phyloP scores from a whole-genome alignment of 92 coral and sea anemone species.

The Palythoa caribaeorum region DNA sequence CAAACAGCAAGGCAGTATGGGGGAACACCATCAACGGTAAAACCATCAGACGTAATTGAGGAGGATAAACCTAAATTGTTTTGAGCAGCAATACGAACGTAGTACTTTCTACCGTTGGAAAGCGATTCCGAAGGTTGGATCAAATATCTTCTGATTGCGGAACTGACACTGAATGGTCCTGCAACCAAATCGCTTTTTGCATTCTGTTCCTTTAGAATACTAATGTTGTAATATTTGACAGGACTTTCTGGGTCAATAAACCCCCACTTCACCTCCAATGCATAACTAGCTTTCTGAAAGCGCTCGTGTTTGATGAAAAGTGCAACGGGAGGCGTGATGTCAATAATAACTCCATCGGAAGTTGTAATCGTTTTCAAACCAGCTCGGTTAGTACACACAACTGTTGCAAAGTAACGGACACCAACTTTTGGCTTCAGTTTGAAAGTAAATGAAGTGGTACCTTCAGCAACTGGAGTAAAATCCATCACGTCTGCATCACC shows the following conservation, averaged over 20 bases:
- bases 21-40: conserved; percentile 82
- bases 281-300: conserved; percentile 62
- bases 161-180: conserved; percentile 70
- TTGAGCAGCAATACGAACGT: conserved; percentile 71
- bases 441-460: conserved; percentile 59
- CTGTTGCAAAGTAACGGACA: conserved; percentile 90
- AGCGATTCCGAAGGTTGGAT: conserved; percentile 56
- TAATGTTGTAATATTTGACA: conserved; percentile 55
- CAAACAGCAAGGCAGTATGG: conserved; percentile 84
- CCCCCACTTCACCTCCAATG: conserved; percentile 66
- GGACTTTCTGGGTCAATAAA: conserved; percentile 89
- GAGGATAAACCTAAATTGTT: conserved; percentile 81
- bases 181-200: conserved; percentile 14
- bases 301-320: conserved; percentile 69
- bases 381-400: conserved; percentile 81
- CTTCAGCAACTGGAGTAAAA: conserved; percentile 57
- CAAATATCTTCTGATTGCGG: conserved; percentile 54
- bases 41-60: conserved; percentile 79
- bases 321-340: conserved; percentile 80
- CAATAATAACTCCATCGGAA: conserved; percentile 87
- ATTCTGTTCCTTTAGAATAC: conserved; percentile 16
- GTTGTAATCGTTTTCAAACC: conserved; percentile 75
- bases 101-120: conserved; percentile 66
- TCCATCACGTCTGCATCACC: conserved; percentile 78
- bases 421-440: conserved; percentile 67